A percentile compares a stretch with the other conserved stretches of the same genome.
These are phyloP conservation scores for Lepidocyrtinus sp. DNA, from an alignment of 2,888 invertebrate species.

Conservation along the genomic window DNA sequence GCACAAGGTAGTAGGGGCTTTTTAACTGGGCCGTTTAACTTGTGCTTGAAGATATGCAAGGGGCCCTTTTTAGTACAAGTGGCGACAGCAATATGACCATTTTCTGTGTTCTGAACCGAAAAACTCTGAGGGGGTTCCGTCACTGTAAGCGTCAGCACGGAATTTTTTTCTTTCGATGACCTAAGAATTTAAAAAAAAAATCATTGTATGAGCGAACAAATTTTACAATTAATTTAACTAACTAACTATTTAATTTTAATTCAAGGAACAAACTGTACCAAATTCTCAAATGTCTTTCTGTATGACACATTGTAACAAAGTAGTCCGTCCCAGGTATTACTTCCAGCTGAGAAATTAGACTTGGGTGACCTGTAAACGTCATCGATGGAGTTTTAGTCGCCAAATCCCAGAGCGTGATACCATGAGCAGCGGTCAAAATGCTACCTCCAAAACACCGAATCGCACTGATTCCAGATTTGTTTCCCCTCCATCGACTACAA, in stretches of 20 bases:
- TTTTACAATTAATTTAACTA: too few species aligned
- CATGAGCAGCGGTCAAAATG: slow-evolving; percentile 72
- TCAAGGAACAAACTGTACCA: too few species aligned
- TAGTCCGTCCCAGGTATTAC: slow-evolving; percentile 68
- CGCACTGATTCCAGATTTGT: slow-evolving; percentile 76
- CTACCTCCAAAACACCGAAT: slow-evolving; percentile 76
- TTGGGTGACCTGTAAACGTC: slow-evolving; percentile 79
- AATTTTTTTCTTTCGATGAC: slow-evolving; percentile 63
- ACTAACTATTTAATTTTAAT: too few species aligned
- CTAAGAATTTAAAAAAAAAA: slow-evolving; percentile 62
- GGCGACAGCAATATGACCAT: slow-evolving; percentile 70
- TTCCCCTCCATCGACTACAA: slow-evolving; percentile 80
- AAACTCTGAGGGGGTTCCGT: slow-evolving; percentile 68
- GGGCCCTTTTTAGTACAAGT: slow-evolving; percentile 84
- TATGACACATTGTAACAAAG: slow-evolving; percentile 71
- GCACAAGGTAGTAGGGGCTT: slow-evolving; percentile 80
- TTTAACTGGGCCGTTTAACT: slow-evolving; percentile 80
- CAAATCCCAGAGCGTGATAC: slow-evolving; percentile 79
- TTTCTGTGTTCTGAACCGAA: slow-evolving; percentile 64
- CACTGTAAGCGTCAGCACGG: slow-evolving; percentile 70
- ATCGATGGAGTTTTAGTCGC: slow-evolving; percentile 77
- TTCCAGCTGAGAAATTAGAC: slow-evolving; percentile 73
- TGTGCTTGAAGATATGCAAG: slow-evolving; percentile 84
- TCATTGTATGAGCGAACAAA: not conserved
- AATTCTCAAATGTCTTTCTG: slow-evolving; percentile 71